Conservation (phyloP, 1,140 invertebrate species). For the Lanistes nyassanus region DNA sequence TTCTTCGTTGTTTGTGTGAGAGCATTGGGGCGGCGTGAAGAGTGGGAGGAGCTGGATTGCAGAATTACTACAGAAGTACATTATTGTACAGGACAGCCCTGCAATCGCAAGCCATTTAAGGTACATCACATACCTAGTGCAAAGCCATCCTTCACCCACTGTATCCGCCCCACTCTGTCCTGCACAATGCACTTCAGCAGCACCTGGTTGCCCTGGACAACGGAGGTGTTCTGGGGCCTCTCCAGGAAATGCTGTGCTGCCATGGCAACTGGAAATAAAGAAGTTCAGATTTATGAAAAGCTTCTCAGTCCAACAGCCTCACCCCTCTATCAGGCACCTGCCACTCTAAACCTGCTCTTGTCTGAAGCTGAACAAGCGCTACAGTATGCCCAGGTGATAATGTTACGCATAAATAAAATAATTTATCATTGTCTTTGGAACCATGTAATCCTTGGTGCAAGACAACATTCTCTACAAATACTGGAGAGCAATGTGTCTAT, state of each 20-base stretch:
- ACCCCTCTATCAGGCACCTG: not conserved
- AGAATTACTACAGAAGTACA: no score
- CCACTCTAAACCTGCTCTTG: not conserved
- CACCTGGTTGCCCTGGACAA: conserved; percentile 65
- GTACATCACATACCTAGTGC: conserved; percentile 71
- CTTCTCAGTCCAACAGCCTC: not conserved
- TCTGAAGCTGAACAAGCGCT: not conserved
- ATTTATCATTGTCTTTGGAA: no score
- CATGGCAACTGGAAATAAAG: conserved; percentile 25
- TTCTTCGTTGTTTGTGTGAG: no score
- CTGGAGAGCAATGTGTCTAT: no score
- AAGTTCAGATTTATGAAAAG: not conserved
- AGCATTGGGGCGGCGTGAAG: no score
- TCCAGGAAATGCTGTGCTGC: conserved; percentile 37
- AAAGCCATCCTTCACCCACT: conserved; percentile 96
- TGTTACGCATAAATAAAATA: no score
- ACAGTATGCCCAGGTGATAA: no score
- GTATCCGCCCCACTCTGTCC: conserved; percentile 85
- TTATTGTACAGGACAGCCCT: no score
- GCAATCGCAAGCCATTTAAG: not conserved
- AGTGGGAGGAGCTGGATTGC: no score
- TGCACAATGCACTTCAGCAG: conserved; percentile 86
- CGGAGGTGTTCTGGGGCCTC: conserved; percentile 39
- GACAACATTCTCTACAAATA: no score
- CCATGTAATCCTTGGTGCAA: no score